A percentile compares a stretch with the other conserved stretches of the same genome.
Conservation (phyloP, 2,888 invertebrate species). For the Apotomis betuletana region DNA sequence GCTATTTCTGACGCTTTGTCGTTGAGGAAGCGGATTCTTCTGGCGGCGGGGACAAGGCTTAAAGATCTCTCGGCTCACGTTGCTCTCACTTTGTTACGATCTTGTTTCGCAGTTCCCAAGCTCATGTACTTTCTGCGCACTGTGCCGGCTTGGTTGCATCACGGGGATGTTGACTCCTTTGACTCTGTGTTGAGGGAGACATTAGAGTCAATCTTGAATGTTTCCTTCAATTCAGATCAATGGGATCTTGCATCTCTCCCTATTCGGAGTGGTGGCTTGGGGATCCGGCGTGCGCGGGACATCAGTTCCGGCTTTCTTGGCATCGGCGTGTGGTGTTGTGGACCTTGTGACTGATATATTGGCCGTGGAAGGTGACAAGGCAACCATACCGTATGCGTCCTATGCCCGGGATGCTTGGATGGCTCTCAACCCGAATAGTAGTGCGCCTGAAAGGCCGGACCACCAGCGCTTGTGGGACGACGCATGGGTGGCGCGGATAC, state of each 20-base stretch:
- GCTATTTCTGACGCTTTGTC: too few relatives aligned
- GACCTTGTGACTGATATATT: neutral
- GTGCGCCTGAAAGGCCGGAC: neutral
- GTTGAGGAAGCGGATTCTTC: too few relatives aligned
- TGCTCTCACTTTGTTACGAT: too few relatives aligned
- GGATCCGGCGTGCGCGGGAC: conserved; percentile 3
- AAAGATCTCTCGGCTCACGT: too few relatives aligned
- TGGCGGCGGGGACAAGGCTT: too few relatives aligned
- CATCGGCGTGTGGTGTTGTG: neutral
- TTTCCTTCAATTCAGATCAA: neutral
- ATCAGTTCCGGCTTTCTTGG: neutral
- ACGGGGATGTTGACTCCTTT: too few relatives aligned
- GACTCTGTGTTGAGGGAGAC: too few relatives aligned
- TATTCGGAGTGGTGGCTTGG: conserved; percentile 5
- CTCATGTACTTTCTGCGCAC: conserved; percentile 4
- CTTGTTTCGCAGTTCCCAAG: too few relatives aligned
- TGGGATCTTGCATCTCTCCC: conserved; percentile 3
- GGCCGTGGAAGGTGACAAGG: neutral
- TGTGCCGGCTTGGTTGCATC: too few relatives aligned
- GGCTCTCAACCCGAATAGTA: neutral
- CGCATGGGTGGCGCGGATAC: neutral
- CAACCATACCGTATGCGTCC: neutral
- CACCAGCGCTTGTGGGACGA: conserved; percentile 1
- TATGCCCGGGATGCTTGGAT: neutral
- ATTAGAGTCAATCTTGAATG: neutral